These are phyloP conservation scores for Rhynchonema sp. DNA, from an alignment of 2,888 invertebrate species.

Conservation along the genomic window DNA sequence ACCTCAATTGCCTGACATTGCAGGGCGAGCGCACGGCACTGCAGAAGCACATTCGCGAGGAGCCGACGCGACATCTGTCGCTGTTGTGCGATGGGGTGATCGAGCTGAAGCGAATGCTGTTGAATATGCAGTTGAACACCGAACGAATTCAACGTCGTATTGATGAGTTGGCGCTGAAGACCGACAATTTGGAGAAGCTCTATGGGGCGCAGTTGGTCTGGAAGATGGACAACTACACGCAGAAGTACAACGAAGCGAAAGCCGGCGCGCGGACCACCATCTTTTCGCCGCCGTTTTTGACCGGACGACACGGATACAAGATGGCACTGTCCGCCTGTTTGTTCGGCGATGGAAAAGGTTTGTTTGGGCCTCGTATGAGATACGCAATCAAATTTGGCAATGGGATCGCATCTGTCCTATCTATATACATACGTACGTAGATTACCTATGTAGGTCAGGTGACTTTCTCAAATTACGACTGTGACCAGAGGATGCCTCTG, in stretches of 20 bases:
- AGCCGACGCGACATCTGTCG: slow-evolving; percentile 26
- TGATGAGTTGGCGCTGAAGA: slow-evolving; percentile 12
- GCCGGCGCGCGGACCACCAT: slow-evolving; percentile 26
- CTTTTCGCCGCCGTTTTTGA: slow-evolving; percentile 30
- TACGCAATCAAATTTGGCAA: too few relatives aligned
- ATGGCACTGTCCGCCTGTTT: slow-evolving; percentile 28
- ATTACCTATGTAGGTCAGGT: too few relatives aligned
- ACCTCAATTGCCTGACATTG: too few relatives aligned
- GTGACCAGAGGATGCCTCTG: too few relatives aligned
- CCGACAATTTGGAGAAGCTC: slow-evolving; percentile 26
- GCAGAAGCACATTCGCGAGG: slow-evolving; percentile 26
- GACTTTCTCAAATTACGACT: too few relatives aligned
- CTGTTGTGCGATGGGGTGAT: slow-evolving; percentile 26
- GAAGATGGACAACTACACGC: slow-evolving; percentile 28
- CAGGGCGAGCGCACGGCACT: slow-evolving; percentile 23
- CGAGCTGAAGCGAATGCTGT: slow-evolving; percentile 17
- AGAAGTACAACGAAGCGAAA: slow-evolving; percentile 26
- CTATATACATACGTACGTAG: too few relatives aligned
- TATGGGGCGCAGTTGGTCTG: slow-evolving; percentile 31
- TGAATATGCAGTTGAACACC: slow-evolving; percentile 12
- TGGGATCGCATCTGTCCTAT: too few relatives aligned
- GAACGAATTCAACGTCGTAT: slow-evolving; percentile 10
- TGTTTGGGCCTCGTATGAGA: neutral
- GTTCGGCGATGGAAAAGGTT: slow-evolving; percentile 12
- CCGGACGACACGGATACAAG: slow-evolving; percentile 31